Evolutionary conservation across 2,888 invertebrate genomes (phyloP), one percentile per base, ranked within the genome.

Genomic region (Andricus curvator): DNA sequence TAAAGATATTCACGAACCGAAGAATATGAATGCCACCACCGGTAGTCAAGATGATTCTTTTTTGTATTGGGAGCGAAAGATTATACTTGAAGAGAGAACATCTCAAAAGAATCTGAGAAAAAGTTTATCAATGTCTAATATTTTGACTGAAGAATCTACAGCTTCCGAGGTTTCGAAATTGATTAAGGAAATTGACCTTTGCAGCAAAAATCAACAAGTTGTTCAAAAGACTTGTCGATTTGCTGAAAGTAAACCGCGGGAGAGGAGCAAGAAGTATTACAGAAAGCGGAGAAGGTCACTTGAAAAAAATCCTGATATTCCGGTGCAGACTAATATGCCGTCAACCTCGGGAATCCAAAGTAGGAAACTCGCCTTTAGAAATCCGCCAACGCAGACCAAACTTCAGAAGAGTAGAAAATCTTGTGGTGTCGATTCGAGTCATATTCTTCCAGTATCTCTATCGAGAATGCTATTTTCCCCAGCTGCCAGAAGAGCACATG

Each of bases 401-500:
- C 29, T 20, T 15, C 44, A 44, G 22, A 13, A 48, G 9, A 48
- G 20, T 68, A 48, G 70, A 8, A 56, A 13, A 22, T 74, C 74
- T 33, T 17, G n/a, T 33, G 74, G 74, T 33, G 5, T 74, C 33
- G 74, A 74, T 60, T 51, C 25, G 9, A 74, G 56, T 56, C 33
- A 60, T n/a, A 56, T 74, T n/a, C 56, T 51, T 20, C 33, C 74
- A 20, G 74, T 74, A 60, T 74, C 74, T 13, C 51, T 37, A 6
- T 1, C 60, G n/a, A 74, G 74, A n/a, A 51, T 15, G 37, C 33
- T 74, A 9, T 74, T 74, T 56, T 74, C 74, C n/a, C 74, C 74
- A 4, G n/a, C 74, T 9, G n/a, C n/a, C 9, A 22, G 33, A 22
- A 33, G 17, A 25, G 13, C 6, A 29, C 25, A 29, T 5, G 29